Base-by-base conservation (phyloP, 1,140 invertebrate genomes). In the Aphelinus certus region DNA sequence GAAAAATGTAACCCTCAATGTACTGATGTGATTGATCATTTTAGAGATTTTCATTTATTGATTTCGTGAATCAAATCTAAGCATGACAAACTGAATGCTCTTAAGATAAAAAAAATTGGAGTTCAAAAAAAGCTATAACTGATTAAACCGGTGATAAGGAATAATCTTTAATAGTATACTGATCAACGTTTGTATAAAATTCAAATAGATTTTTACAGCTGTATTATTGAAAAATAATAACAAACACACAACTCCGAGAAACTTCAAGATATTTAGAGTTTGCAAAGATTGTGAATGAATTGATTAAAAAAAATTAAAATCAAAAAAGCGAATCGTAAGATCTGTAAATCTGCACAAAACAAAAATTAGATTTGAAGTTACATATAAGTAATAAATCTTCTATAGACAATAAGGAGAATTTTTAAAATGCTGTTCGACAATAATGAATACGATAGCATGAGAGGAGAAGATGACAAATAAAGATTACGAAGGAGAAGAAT, bases 361-460 rank as follows among this genome's bases (percentile, higher is more conserved):
- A 82, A 81, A 80, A 83, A 81, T 83, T 78, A 81, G 81, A 78
- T 77, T 82, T 81, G 79, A 83, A 65, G 73, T 82, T 81, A 82
- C 58, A 78, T 46, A 63, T 63, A 63, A 4, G 1, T 57, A 47
- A 56, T 82, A 84, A 82, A 82, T 80, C 3, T 79, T 76, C 77
- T 79, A 63, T 83, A 82, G 78, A 64, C 51, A 47, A 76, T 84
- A 83, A 83, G 73, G 77, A 82, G 76, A 75, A 85, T 82, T 81
- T 83, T 84, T 83, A 56, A 71, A 66, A 85, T 87, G 86, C 87
- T 87, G 87, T 88, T 86, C 82, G 87, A 88, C 87, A 88, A 87
- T 87, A 88, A 88, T 83, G 81, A 76, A 73, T 82, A 85, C 79
- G 49, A 77, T 83, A 82, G 76, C 71, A 78, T 10, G 75, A 64